Conservation (phyloP, 2,888 invertebrate genomes). For the Petrolisthes cinctipes region DNA sequence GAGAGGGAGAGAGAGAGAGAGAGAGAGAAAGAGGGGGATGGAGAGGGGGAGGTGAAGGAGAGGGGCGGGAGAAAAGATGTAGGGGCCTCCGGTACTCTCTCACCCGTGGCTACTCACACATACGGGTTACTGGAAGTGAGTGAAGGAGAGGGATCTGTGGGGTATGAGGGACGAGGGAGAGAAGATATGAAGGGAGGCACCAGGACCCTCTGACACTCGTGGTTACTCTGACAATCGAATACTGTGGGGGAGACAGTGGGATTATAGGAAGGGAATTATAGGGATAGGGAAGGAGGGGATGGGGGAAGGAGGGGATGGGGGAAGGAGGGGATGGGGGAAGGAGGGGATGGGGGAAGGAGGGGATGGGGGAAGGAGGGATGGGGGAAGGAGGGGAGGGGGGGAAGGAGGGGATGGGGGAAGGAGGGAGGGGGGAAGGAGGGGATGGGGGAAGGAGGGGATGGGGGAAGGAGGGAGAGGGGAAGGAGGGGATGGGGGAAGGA, state of each 20-base stretch:
- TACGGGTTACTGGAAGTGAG: too few species aligned
- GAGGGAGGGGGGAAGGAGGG: background rate
- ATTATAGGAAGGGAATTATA: too few species aligned
- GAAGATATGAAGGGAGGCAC: too few species aligned
- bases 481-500: background rate
- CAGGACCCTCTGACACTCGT: too few species aligned
- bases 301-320: background rate
- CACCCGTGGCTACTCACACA: too few species aligned
- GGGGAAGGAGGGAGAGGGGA: background rate
- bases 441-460: too few species aligned
- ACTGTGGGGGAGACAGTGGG: too few species aligned
- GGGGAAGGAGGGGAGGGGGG: background rate
- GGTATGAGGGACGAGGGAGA: too few species aligned
- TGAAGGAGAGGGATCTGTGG: too few species aligned
- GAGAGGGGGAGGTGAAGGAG: background rate
- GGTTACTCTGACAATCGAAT: too few species aligned
- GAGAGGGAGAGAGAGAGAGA: background rate
- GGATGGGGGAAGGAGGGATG: background rate
- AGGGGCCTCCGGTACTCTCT: too few species aligned
- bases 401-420: background rate
- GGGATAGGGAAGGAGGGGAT: background rate
- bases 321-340: slow-evolving; percentile 9
- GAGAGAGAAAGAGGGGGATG: background rate
- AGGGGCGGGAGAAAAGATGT: too few species aligned
- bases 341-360: background rate